These are phyloP conservation scores for Passer domesticus DNA, from an alignment of 2,113 vertebrate species.

Conservation along the genomic window DNA sequence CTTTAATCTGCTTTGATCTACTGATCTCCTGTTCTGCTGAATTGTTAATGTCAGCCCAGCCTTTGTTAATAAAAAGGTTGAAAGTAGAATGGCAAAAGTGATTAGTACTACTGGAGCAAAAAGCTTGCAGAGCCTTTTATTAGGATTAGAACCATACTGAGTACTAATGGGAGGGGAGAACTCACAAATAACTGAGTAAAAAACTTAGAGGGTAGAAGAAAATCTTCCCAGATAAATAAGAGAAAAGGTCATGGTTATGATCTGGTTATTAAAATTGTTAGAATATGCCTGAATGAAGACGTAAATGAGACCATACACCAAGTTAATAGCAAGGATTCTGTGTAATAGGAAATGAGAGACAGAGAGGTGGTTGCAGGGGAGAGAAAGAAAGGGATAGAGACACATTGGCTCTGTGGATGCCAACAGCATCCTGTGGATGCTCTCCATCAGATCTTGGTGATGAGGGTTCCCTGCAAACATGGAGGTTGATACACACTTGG, in stretches of 20 bases:
- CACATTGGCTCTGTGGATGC: fast-evolving
- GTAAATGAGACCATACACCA: fast-evolving
- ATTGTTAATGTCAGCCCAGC: not conserved
- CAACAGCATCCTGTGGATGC: fast-evolving
- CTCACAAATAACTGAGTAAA: not conserved
- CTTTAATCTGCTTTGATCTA: not conserved
- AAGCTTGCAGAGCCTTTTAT: not conserved
- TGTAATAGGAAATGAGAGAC: not conserved
- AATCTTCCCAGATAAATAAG: not conserved
- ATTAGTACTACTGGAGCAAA: not conserved
- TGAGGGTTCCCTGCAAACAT: fast-evolving
- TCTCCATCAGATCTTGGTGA: not conserved
- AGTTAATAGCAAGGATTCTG: not conserved
- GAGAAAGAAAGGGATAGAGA: not conserved
- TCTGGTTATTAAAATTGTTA: not conserved
- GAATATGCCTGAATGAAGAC: not conserved
- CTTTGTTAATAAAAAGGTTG: not conserved
- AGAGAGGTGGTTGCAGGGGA: fast-evolving
- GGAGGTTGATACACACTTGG: no score
- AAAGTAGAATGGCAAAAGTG: not conserved
- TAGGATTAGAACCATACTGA: not conserved
- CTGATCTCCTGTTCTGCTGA: not conserved
- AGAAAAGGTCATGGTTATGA: not conserved
- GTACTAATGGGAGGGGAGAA: not conserved
- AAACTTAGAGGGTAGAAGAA: not conserved